These are phyloP conservation scores for Drosophila histrio DNA, from an alignment of 2,888 invertebrate genomes.

Conservation along the genomic window DNA sequence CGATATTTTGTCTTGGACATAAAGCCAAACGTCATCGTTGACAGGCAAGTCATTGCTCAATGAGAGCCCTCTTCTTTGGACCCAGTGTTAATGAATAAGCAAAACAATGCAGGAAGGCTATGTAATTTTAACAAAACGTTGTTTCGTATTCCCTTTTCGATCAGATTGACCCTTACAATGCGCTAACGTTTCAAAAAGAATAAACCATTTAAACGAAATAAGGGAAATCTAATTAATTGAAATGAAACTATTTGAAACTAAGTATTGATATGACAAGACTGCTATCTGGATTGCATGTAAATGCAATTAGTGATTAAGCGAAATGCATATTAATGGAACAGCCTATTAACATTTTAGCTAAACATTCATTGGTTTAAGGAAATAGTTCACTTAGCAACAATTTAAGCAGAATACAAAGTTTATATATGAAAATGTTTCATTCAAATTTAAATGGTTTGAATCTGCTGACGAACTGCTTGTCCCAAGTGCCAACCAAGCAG, in stretches of 20 bases:
- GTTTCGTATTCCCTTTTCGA: conserved; percentile 30
- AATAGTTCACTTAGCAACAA: background rate
- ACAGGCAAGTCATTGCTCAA: conserved; percentile 69
- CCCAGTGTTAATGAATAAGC: conserved; percentile 64
- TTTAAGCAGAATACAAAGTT: background rate
- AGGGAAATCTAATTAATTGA: conserved; percentile 46
- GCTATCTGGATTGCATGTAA: conserved; percentile 3
- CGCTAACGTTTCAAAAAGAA: conserved; percentile 20
- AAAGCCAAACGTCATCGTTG: conserved; percentile 71
- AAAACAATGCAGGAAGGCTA: conserved; percentile 50
- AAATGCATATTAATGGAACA: background rate
- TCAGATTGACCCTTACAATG: conserved; percentile 33
- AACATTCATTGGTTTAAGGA: background rate
- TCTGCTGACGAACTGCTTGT: background rate
- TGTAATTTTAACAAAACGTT: conserved; percentile 58
- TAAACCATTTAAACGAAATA: conserved; percentile 14
- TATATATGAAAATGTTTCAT: background rate
- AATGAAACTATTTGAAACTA: no score
- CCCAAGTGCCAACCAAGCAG: background rate
- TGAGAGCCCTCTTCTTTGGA: conserved; percentile 34
- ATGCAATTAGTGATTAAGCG: conserved; percentile 1
- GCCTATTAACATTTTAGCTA: background rate
- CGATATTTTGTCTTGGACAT: conserved; percentile 22
- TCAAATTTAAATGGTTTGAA: background rate
- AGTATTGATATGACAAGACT: background rate